Base-by-base conservation (phyloP, 2,888 invertebrate genomes). In the Zygaena filipendulae region DNA sequence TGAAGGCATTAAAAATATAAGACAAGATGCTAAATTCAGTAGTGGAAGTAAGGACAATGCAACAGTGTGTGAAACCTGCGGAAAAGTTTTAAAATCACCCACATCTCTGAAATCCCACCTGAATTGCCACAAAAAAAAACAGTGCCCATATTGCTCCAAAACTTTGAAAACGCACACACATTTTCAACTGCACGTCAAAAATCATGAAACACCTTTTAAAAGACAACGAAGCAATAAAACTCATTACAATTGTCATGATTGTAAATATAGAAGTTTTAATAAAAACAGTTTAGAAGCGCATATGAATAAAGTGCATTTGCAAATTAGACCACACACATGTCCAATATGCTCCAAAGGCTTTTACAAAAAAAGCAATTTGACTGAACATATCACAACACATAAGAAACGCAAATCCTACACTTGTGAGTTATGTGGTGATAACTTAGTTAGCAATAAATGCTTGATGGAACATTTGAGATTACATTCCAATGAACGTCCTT, bases 391-490 rank as follows among this genome's bases (percentile, higher is more conserved):
- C 6, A 27, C 33, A 13, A 58, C 38, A 7, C 69, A 69, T 38
- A 31, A 36, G 6, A 49, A 52, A 19, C 27, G 27, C 3, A 57
- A 52, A 21, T 50, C 48, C 14, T 49, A 54, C 12, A 54, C 50
- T 5, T 72, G 72, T 36, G 59, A 68, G 19, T 27, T 61, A 1
- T 74, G 72, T 24, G 62, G 63, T 2, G 50, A 56, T 3, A 40
- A 38, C 10, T 71, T 72, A 43, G 37, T 49, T 1, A 46, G 45
- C 34, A 56, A 56, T 19, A 64, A 60, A 29, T 61, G 59, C 2
- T 48, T 68, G 11, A 27, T 33, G 1, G 55, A 61, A 33, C 72
- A 74, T 39, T 40, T 61, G 27, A 51, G 52, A 30, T 29, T 66
- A 9, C 72, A 74, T 39, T 41, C 48, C 0, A 53, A 61, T 1